Evolutionary conservation across 2,797 vertebrate species (phyloP).

Genomic region (Uromys caudimaculatus): DNA sequence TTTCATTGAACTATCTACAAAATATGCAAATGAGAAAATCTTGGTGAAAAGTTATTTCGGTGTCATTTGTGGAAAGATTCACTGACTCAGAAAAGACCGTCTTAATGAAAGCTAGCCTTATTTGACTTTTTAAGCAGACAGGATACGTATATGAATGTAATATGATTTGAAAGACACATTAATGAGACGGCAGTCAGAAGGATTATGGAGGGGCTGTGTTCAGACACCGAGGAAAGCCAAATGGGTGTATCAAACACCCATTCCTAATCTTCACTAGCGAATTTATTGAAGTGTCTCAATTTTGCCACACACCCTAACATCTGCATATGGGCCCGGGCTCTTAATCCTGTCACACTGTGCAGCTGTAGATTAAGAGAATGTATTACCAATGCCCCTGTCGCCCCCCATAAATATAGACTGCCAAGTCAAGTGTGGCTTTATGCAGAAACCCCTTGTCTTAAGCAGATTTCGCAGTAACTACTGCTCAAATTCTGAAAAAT

Average conservation of each 20-base stretch:
- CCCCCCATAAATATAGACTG: slow-evolving; percentile 86
- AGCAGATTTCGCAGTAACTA: slow-evolving; percentile 81
- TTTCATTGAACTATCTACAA: slow-evolving; percentile 84
- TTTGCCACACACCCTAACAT: slow-evolving; percentile 83
- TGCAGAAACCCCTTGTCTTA: slow-evolving; percentile 79
- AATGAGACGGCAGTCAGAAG: slow-evolving; percentile 82
- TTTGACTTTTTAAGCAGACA: slow-evolving; percentile 85
- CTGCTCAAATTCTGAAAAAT: slow-evolving; percentile 75
- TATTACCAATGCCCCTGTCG: slow-evolving; percentile 87
- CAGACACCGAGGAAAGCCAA: slow-evolving; percentile 84
- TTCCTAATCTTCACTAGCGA: slow-evolving; percentile 83
- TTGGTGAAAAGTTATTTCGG: slow-evolving; percentile 80
- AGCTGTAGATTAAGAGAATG: slow-evolving; percentile 88
- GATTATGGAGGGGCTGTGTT: slow-evolving; percentile 85
- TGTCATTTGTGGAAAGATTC: slow-evolving; percentile 83
- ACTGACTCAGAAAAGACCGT: slow-evolving; percentile 75
- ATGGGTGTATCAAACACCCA: slow-evolving; percentile 81
- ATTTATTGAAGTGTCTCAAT: slow-evolving; percentile 85
- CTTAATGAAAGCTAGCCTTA: slow-evolving; percentile 79
- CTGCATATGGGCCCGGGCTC: slow-evolving; percentile 84
- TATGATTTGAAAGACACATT: slow-evolving; percentile 84
- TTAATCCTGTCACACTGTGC: slow-evolving; percentile 86
- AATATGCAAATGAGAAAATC: slow-evolving; percentile 77
- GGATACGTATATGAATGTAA: slow-evolving; percentile 83
- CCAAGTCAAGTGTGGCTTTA: slow-evolving; percentile 87